Evolutionary conservation across 2,113 vertebrate species (phyloP).

Genomic region (Plecturocebus donacophilus): DNA sequence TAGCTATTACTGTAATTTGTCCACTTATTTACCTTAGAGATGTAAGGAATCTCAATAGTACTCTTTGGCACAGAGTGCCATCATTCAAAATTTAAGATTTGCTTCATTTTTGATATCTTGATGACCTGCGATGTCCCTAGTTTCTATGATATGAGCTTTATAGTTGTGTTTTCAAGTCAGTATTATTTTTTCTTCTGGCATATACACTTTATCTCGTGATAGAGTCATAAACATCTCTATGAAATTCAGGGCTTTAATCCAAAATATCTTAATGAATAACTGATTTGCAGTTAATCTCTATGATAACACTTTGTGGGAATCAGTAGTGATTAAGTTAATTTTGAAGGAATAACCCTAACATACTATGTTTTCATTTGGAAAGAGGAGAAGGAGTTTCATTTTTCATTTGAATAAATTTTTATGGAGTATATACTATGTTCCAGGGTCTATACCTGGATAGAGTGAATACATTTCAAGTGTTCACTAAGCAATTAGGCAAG

Average conservation of each 20-base stretch:
- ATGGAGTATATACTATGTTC: not conserved
- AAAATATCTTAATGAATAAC: not conserved
- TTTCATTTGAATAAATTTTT: slow-evolving; percentile 22
- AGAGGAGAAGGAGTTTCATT: not conserved
- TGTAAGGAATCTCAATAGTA: not conserved
- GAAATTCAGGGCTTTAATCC: not conserved
- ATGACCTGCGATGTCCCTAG: not conserved
- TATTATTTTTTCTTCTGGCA: not conserved
- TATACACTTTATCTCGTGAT: not conserved
- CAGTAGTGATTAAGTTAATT: not conserved
- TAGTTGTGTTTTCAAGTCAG: slow-evolving; percentile 22
- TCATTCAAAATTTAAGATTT: not conserved
- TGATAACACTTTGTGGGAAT: not conserved
- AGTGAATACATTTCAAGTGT: not conserved
- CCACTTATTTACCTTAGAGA: not conserved
- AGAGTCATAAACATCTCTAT: not conserved
- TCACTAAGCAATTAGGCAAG: not conserved
- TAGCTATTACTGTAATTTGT: not conserved
- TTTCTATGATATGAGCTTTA: slow-evolving; percentile 10
- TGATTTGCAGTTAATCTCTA: not conserved
- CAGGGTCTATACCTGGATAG: not conserved
- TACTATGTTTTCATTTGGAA: not conserved
- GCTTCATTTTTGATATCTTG: not conserved
- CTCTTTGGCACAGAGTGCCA: not conserved
- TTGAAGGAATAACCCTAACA: not conserved